Percentiles rank a stretch among this genome's conserved stretches.
Evolutionary conservation across 1,140 invertebrate genomes (phyloP).

Genomic region (Mamestra configurata): DNA sequence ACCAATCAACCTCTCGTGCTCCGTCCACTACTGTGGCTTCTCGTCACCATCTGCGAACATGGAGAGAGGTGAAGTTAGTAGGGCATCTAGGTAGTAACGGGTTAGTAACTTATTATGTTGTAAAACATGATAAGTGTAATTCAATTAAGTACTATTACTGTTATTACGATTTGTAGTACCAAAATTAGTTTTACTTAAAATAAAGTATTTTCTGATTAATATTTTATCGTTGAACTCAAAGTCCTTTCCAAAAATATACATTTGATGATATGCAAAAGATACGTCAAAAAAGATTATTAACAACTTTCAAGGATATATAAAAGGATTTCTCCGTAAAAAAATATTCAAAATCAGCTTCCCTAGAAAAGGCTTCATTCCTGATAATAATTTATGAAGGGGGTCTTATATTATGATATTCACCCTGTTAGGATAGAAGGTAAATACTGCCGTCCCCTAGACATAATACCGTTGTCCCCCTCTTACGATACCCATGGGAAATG

Average conservation of each 20-base stretch:
- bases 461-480: slow-evolving; percentile 18
- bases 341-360: slow-evolving; percentile 1
- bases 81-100: neutral
- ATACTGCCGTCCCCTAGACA: slow-evolving; percentile 24
- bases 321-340: neutral
- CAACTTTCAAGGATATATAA: neutral
- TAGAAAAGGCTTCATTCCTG: slow-evolving; percentile 1
- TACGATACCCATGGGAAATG: slow-evolving; percentile 40
- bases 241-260: neutral
- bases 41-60: slow-evolving; percentile 34
- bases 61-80: neutral
- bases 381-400: slow-evolving; percentile 41
- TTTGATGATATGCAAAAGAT: neutral
- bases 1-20: slow-evolving; percentile 50
- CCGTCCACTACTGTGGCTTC: neutral
- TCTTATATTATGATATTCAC: slow-evolving; percentile 37
- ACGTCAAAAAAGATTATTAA: neutral
- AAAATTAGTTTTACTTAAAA: too few relatives aligned
- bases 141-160: too few relatives aligned
- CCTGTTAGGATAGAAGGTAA: slow-evolving; percentile 30
- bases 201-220: too few relatives aligned
- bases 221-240: too few relatives aligned
- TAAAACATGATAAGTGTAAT: too few relatives aligned
- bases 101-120: too few relatives aligned
- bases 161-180: too few relatives aligned